Evolutionary conservation across 53 echinoderm and acorn worm genomes (phyloP).

Genomic region (Zoroaster sp.): DNA sequence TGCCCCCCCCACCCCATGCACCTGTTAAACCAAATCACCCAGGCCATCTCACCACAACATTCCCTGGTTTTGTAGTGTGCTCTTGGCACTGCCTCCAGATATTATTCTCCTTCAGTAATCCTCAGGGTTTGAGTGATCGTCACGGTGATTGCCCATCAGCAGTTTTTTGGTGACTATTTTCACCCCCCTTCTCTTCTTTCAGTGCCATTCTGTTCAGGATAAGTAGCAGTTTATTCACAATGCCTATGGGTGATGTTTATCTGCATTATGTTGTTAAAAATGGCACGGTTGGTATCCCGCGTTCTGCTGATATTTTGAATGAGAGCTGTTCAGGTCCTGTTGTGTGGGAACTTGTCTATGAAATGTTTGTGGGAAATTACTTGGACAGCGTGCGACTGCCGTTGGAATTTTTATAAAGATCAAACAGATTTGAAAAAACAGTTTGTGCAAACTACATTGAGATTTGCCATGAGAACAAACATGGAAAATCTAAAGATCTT

Average conservation of each 20-base stretch:
- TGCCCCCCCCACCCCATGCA: conserved; percentile 11
- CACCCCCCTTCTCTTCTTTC: not conserved
- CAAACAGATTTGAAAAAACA: not conserved
- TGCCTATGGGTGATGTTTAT: not conserved
- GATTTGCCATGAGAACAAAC: too few relatives aligned
- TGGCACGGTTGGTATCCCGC: not conserved
- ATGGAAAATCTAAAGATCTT: too few relatives aligned
- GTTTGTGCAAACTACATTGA: not conserved
- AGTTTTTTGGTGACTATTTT: not conserved
- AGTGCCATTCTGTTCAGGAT: not conserved
- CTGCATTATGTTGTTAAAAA: not conserved
- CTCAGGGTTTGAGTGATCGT: not conserved
- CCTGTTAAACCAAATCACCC: conserved; percentile 16
- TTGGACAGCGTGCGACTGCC: conserved; percentile 21
- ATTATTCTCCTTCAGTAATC: conserved; percentile 7
- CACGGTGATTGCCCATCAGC: not conserved
- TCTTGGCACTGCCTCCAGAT: conserved; percentile 6
- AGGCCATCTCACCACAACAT: conserved; percentile 14
- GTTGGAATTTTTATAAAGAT: not conserved
- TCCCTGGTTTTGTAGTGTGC: not conserved
- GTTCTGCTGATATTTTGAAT: not conserved
- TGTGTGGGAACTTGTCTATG: not conserved
- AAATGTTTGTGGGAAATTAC: not conserved
- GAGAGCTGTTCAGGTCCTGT: not conserved
- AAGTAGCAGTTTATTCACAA: not conserved